Conservation (phyloP, 2,888 invertebrate genomes). For the Callyntrura sp. region DNA sequence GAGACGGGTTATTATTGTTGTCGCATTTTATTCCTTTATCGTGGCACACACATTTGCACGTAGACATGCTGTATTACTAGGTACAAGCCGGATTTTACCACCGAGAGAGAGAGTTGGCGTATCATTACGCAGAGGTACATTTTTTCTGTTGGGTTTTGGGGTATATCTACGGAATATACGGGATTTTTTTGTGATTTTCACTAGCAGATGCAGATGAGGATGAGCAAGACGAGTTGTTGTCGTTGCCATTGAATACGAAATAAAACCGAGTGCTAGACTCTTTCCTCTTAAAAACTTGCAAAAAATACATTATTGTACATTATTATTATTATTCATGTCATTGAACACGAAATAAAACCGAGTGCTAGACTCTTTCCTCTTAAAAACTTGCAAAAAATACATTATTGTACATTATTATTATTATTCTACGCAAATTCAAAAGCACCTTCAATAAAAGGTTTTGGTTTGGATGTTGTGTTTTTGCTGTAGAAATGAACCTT, state of each 20-base stretch:
- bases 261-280: slow-evolving; percentile 39
- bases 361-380: slow-evolving; percentile 39
- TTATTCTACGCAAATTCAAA: slow-evolving; percentile 20
- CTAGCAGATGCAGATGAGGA: neutral
- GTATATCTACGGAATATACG: too few relatives aligned
- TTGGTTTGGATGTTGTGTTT: neutral
- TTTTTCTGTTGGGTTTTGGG: too few relatives aligned
- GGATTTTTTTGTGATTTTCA: too few relatives aligned
- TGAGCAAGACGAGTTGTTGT: slow-evolving; percentile 35
- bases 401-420: slow-evolving; percentile 42
- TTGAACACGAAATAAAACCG: neutral
- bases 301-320: slow-evolving; percentile 43
- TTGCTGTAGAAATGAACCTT: neutral
- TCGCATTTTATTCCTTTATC: slow-evolving; percentile 29
- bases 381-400: slow-evolving; percentile 49
- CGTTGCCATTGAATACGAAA: neutral
- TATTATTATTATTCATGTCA: slow-evolving; percentile 14
- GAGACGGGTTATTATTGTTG: slow-evolving; percentile 37
- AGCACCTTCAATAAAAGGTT: neutral
- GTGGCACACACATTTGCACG: slow-evolving; percentile 16
- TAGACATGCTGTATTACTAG: neutral
- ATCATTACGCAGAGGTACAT: neutral
- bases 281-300: slow-evolving; percentile 40
- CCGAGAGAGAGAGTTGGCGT: too few relatives aligned
- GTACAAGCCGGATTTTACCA: too few relatives aligned